A percentile compares a stretch with the other conserved stretches of the same genome.
Conservation (phyloP, 2,888 invertebrate genomes). For the Eupelmus urozonus region DNA sequence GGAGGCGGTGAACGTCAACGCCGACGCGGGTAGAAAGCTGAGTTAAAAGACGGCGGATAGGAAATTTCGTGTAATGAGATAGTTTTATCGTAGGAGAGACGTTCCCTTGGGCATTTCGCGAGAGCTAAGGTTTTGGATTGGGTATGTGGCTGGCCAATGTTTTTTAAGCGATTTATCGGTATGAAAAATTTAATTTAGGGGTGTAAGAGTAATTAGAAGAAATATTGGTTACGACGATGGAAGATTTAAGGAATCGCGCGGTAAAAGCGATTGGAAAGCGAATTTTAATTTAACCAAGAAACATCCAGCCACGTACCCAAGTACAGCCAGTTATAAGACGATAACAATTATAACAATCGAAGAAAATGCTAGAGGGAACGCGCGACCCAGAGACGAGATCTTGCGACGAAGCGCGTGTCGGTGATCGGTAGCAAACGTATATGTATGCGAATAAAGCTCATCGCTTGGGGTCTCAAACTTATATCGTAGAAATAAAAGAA, state of each 20-base stretch:
- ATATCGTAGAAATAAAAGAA: slow-evolving; percentile 25
- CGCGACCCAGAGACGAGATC: slow-evolving; percentile 43
- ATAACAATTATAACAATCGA: too few relatives aligned
- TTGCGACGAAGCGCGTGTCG: slow-evolving; percentile 52
- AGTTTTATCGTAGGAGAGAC: not conserved
- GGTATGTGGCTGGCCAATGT: too few relatives aligned
- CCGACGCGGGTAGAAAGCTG: slow-evolving; percentile 39
- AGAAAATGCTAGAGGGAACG: slow-evolving; percentile 59
- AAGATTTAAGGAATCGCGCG: too few relatives aligned
- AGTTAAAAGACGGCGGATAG: slow-evolving; percentile 16
- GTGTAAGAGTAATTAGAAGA: too few relatives aligned
- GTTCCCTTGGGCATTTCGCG: slow-evolving; percentile 60
- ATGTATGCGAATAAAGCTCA: slow-evolving; percentile 6
- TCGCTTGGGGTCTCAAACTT: slow-evolving; percentile 36
- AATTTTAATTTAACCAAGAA: too few relatives aligned
- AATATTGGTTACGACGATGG: too few relatives aligned
- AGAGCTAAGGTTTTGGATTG: too few relatives aligned
- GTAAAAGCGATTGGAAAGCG: too few relatives aligned
- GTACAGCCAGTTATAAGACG: too few relatives aligned
- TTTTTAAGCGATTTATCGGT: too few relatives aligned
- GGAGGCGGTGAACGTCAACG: slow-evolving; percentile 40
- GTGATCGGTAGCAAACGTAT: slow-evolving; percentile 46
- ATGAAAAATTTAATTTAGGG: too few relatives aligned
- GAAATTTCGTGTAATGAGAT: slow-evolving; percentile 27
- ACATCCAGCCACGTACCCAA: too few relatives aligned